Percentiles rank a stretch among this genome's conserved stretches.
These are phyloP conservation scores for Zaprionus vittiger DNA, from an alignment of 1,140 invertebrate genomes.

Conservation along the genomic window DNA sequence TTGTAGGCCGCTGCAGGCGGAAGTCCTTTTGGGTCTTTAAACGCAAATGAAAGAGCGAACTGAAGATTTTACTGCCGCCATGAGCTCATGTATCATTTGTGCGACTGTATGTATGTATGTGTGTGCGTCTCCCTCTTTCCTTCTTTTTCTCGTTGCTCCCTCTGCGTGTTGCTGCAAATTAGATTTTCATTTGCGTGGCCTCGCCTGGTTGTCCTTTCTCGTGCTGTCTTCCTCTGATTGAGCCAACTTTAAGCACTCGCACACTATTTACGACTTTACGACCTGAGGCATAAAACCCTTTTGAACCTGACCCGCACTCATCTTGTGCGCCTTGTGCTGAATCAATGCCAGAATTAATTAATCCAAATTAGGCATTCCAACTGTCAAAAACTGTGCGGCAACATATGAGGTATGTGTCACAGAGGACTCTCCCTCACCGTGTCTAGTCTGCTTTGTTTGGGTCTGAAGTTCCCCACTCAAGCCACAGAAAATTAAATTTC, in stretches of 20 bases:
- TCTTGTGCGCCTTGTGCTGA: conserved; percentile 6
- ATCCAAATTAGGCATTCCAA: conserved; percentile 44
- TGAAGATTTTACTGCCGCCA: conserved; percentile 75
- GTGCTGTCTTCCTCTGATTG: conserved; percentile 30
- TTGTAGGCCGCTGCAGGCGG: conserved; percentile 77
- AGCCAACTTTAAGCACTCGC: conserved; percentile 36
- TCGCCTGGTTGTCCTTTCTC: conserved; percentile 25
- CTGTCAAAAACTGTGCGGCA: conserved; percentile 33
- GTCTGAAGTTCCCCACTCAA: no score
- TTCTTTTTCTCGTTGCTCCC: conserved; percentile 1
- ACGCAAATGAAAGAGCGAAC: conserved; percentile 76
- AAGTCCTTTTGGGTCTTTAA: conserved; percentile 80
- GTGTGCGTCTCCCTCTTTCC: neutral
- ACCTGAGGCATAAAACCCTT: conserved; percentile 65
- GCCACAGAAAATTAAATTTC: neutral
- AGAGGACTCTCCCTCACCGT: no score
- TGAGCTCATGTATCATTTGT: conserved; percentile 75
- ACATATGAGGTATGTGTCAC: neutral
- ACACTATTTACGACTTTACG: conserved; percentile 59
- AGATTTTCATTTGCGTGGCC: conserved; percentile 76
- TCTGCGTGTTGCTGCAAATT: conserved; percentile 71
- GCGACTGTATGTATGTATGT: conserved; percentile 13
- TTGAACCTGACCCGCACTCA: conserved; percentile 42
- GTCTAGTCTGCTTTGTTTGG: no score
- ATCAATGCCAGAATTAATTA: conserved; percentile 72